Evolutionary conservation across 2,797 vertebrate species (phyloP).

Genomic region (Siniperca undulata): DNA sequence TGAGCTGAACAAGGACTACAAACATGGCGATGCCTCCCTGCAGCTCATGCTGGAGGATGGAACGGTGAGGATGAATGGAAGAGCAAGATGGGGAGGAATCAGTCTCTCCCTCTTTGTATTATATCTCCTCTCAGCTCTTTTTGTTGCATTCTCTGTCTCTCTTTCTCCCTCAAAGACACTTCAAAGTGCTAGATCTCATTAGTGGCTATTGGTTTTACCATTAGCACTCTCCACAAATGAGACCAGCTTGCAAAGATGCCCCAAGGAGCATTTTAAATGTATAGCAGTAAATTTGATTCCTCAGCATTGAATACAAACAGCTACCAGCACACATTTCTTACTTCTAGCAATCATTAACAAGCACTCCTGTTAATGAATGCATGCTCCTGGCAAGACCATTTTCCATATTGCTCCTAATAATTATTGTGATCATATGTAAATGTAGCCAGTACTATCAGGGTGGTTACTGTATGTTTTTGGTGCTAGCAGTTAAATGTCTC

Average conservation of each 20-base stretch:
- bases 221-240: conserved; percentile 55
- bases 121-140: conserved; percentile 3
- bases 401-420: conserved; percentile 1
- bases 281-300: conserved; percentile 39
- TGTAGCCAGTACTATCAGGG: not conserved
- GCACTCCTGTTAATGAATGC: conserved; percentile 30
- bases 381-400: conserved; percentile 10
- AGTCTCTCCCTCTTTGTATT: not conserved
- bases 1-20: conserved; percentile 95
- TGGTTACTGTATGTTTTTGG: not conserved
- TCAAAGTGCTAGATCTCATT: conserved; percentile 50
- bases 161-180: conserved; percentile 18
- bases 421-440: conserved; percentile 22
- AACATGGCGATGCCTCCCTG: conserved; percentile 90
- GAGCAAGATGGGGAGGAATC: not conserved
- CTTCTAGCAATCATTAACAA: conserved; percentile 1
- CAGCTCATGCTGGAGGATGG: conserved; percentile 94
- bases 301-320: conserved; percentile 38
- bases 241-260: conserved; percentile 46
- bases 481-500: not conserved
- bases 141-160: not conserved
- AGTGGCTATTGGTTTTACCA: conserved; percentile 56
- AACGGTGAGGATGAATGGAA: conserved; percentile 82
- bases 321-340: conserved; percentile 5
- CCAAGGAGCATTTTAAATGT: conserved; percentile 53